A percentile compares a stretch with the other conserved stretches of the same genome.
Evolutionary conservation across 1,140 invertebrate genomes (phyloP).

Genomic region (Caerostris darwini): DNA sequence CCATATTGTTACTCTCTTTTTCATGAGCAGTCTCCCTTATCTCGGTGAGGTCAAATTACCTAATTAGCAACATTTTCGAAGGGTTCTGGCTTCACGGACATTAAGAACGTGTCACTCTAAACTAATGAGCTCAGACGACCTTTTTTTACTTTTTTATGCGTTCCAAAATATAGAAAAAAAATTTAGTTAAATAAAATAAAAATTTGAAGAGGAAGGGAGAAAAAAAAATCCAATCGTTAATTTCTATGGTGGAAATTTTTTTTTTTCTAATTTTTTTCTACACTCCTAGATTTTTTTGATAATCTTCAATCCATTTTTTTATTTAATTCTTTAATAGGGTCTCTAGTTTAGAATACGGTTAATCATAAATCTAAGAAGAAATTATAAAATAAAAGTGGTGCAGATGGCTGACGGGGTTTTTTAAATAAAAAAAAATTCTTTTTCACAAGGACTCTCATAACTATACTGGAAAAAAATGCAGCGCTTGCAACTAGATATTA

Average conservation of each 20-base stretch:
- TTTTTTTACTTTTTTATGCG: neutral
- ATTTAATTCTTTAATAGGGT: neutral
- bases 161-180: neutral
- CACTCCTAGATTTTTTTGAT: neutral
- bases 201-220: neutral
- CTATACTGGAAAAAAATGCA: too few species aligned
- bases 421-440: too few species aligned
- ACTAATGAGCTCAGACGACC: constrained; percentile 19
- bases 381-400: neutral
- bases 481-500: too few species aligned
- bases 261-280: neutral
- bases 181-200: neutral
- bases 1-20: constrained; percentile 45
- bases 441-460: too few species aligned
- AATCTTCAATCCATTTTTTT: neutral
- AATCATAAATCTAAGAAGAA: neutral
- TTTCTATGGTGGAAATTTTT: neutral
- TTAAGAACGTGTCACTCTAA: neutral
- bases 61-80: constrained; percentile 1
- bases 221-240: neutral
- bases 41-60: constrained; percentile 1
- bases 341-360: neutral
- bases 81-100: neutral
- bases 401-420: too few species aligned
- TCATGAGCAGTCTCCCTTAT: neutral